Conservation (phyloP, 2,797 vertebrate genomes). For the Hippocampus kuda region DNA sequence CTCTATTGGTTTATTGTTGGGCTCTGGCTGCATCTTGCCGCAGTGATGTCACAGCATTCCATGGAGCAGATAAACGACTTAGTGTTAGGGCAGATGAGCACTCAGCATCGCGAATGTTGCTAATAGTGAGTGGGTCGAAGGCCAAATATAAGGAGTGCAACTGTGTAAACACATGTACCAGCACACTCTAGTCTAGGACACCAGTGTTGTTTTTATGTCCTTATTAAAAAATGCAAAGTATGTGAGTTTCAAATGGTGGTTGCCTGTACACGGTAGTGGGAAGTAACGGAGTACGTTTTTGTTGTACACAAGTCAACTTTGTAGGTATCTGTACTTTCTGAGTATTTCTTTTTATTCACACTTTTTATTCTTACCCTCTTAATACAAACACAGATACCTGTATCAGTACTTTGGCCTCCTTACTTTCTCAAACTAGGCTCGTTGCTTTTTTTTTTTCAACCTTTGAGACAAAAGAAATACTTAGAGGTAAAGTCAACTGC, state of each 20-base stretch:
- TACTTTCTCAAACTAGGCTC: too few species aligned
- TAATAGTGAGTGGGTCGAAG: conserved; percentile 56
- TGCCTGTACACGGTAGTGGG: not conserved
- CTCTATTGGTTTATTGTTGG: conserved; percentile 69
- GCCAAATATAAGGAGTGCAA: conserved; percentile 38
- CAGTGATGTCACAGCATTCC: conserved; percentile 72
- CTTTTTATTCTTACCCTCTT: not conserved
- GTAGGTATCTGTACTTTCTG: not conserved
- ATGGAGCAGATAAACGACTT: conserved; percentile 66
- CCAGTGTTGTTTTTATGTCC: conserved; percentile 11
- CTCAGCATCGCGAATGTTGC: conserved; percentile 45
- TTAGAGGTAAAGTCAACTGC: not conserved
- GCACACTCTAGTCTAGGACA: conserved; percentile 21
- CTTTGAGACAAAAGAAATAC: too few species aligned
- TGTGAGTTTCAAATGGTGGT: not conserved
- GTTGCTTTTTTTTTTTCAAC: too few species aligned
- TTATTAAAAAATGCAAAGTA: conserved; percentile 5
- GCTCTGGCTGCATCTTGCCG: conserved; percentile 49
- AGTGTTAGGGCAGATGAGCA: conserved; percentile 66
- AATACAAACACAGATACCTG: too few species aligned
- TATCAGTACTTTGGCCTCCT: too few species aligned
- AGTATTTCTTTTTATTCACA: not conserved
- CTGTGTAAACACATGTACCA: conserved; percentile 28
- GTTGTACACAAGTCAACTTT: not conserved
- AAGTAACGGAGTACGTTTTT: not conserved